Percentiles rank a stretch among this genome's conserved stretches.
phyloP scores from a whole-genome alignment of 64 coral and sea anemone genomes.

The Actinia equina region DNA sequence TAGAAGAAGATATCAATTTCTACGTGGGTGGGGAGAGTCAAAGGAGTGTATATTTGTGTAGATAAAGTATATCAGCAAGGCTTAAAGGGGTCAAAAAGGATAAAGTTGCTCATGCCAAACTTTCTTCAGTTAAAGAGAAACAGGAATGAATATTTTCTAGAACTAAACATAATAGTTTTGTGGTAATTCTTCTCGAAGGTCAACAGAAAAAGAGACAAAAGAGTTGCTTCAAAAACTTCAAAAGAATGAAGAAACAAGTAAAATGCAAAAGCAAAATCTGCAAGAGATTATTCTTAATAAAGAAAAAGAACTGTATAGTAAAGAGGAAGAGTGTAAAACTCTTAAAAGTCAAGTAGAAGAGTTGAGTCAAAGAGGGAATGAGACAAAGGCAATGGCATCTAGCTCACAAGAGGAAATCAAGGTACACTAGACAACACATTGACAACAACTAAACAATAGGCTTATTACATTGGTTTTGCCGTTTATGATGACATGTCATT shows the following conservation, averaged over 20 bases:
- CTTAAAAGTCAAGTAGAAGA: conserved; percentile 68
- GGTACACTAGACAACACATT: conserved; percentile 11
- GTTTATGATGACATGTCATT: background rate
- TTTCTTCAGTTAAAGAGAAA: no score
- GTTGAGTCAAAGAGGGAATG: conserved; percentile 23
- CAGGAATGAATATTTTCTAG: no score
- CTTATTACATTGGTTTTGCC: background rate
- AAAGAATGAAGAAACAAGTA: conserved; percentile 50
- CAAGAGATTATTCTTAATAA: conserved; percentile 43
- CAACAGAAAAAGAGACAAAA: conserved; percentile 30
- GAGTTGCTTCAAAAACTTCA: conserved; percentile 37
- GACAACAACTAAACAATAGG: no score
- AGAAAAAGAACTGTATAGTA: conserved; percentile 52
- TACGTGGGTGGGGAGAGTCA: no score
- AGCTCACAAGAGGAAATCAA: conserved; percentile 62
- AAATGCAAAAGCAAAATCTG: conserved; percentile 38
- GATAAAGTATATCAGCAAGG: no score
- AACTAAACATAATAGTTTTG: no score
- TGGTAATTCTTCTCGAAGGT: background rate
- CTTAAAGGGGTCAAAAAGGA: no score
- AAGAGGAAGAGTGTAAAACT: conserved; percentile 34
- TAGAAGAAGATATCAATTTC: no score
- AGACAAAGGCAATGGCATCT: conserved; percentile 45
- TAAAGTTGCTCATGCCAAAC: no score
- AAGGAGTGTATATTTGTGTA: no score